Conservation (phyloP, 2,797 vertebrate genomes). For the Avahi laniger region DNA sequence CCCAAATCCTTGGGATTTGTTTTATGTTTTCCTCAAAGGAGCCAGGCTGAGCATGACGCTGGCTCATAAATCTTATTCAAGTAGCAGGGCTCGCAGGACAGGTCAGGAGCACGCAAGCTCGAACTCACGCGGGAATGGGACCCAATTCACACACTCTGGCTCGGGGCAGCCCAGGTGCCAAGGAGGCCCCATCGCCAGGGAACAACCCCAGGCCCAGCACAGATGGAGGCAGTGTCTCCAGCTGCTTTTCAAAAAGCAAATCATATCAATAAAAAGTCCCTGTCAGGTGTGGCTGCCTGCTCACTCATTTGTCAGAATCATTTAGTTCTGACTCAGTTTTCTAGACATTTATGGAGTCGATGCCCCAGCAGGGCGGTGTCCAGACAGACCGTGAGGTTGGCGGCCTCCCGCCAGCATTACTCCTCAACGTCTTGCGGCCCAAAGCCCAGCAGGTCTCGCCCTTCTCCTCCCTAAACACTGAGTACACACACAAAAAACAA, state of each 20-base stretch:
- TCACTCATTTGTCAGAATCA: background rate
- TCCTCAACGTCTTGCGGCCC: background rate
- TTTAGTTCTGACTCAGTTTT: slow-evolving; percentile 26
- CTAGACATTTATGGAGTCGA: slow-evolving; percentile 3
- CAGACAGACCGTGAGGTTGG: slow-evolving; percentile 2
- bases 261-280: background rate
- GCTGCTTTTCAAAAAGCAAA: background rate
- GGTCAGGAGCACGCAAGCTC: slow-evolving; percentile 10
- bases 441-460: background rate
- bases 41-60: slow-evolving; percentile 13
- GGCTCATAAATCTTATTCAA: slow-evolving; percentile 64
- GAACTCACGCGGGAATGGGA: background rate
- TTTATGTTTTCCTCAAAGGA: slow-evolving; percentile 68
- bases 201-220: background rate
- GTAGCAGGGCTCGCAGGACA: slow-evolving; percentile 39
- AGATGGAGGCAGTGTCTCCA: background rate
- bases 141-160: background rate
- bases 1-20: slow-evolving; percentile 62
- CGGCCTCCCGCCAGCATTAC: background rate
- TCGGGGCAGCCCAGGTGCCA: background rate
- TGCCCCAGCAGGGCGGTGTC: background rate
- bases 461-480: background rate
- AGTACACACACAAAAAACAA: background rate
- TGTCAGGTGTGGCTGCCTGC: background rate
- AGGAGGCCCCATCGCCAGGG: background rate